phyloP scores from a whole-genome alignment of 2,797 vertebrate genomes.

The Lophotriccus pileatus region DNA sequence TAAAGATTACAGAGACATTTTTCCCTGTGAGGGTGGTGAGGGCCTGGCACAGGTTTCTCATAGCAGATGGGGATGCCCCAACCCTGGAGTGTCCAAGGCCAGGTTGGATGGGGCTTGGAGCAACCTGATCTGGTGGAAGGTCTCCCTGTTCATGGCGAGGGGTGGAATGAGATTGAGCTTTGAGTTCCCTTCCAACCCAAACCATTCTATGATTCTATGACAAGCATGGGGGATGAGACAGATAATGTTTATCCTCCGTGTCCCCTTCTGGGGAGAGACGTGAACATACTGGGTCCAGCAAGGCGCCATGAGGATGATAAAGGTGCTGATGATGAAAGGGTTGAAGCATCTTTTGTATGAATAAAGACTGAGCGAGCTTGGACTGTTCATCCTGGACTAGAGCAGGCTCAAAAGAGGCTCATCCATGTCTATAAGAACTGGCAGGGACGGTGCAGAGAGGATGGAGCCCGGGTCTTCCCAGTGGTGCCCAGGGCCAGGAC shows the following conservation, averaged over 20 bases:
- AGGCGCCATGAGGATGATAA: background rate
- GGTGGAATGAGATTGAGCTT: background rate
- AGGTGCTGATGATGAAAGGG: background rate
- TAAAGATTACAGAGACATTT: background rate
- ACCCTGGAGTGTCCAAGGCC: background rate
- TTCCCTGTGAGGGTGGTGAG: background rate
- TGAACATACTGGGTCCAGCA: background rate
- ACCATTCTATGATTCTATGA: background rate
- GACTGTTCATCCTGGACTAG: background rate
- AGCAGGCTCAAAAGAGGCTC: background rate
- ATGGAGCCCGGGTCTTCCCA: background rate
- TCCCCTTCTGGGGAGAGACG: background rate
- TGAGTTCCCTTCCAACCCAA: background rate
- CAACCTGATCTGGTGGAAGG: fast-evolving
- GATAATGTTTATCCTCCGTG: background rate
- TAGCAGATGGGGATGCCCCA: background rate
- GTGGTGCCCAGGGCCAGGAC: background rate
- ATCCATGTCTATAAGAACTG: background rate
- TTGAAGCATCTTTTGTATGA: background rate
- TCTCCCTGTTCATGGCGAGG: background rate
- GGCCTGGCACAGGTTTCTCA: background rate
- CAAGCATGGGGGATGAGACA: background rate
- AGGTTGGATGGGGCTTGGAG: background rate
- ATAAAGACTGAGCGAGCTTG: background rate
- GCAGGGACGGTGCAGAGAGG: background rate